Evolutionary conservation across 2,797 vertebrate species (phyloP), one percentile per base, ranked within the genome.

Genomic region (Sphenopsis melanotis): DNA sequence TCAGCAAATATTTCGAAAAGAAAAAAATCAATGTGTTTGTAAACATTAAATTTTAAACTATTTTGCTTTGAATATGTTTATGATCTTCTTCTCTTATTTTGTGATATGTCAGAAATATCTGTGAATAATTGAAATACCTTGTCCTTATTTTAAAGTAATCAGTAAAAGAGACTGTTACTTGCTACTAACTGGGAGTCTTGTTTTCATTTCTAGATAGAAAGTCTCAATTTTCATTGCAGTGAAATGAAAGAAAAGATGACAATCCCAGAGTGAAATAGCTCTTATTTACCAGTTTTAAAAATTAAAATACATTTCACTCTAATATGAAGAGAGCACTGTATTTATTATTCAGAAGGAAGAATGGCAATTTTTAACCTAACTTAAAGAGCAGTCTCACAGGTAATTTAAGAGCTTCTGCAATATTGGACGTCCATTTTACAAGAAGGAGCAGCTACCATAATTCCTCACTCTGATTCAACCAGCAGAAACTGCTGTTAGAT

Each of bases 41-140:
- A 77, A 95, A 75, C 83, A 34, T 53, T 29, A 53, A 53, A 66
- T 78, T 94, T 83, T 16, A 44, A 87, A 72, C 46, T 69, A 1
- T 63, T 79, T 90, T 87, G 20, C 60, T 87, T 83, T 8, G 32
- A 44, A 30, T 85, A 69, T 20, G 57, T 50, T 57, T 15, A 8
- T 76, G n/a, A 60, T 87, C 8, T 66, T 82, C 79, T 83, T 61
- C 10, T 82, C 52, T 64, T 74, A 70, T 44, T 90, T 96, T 70
- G 85, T 81, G 82, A 41, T 87, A 63, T 27, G 70, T 66, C 90
- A 91, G 87, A 90, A 93, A 49, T 82, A 70, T 60, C 66, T 95
- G 92, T 93, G 93, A 94, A 96, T 92, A 96, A 52, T 79, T 94
- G 70, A 90, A 94, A 91, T 86, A 83, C 77, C 15, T 91, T 94